Conservation (phyloP, 2,113 vertebrate species). For the Pycnonotus jocosus region DNA sequence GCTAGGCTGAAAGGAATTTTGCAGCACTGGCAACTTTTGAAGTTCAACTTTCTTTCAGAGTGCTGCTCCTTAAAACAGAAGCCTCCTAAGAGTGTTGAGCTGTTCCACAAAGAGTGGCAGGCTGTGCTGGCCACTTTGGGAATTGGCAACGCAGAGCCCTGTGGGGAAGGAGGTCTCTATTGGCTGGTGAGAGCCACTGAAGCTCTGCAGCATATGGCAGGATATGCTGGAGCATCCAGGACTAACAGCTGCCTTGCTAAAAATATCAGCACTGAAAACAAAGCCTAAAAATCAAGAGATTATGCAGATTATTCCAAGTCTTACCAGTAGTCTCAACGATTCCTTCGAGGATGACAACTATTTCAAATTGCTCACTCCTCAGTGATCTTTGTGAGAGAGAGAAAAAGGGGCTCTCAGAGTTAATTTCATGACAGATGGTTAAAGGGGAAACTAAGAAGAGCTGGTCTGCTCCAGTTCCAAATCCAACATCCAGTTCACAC, state of each 20-base stretch:
- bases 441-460: conserved; percentile 88
- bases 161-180: not conserved
- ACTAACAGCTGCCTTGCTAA: not conserved
- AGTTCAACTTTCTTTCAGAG: not conserved
- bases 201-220: not conserved
- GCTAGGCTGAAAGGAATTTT: not conserved
- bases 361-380: conserved; percentile 86
- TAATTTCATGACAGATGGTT: conserved; percentile 90
- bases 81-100: not conserved
- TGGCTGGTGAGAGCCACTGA: not conserved
- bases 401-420: conserved; percentile 86
- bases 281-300: not conserved
- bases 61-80: not conserved
- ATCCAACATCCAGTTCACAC: conserved; percentile 88
- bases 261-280: not conserved
- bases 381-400: conserved; percentile 85
- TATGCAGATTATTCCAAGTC: not conserved
- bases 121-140: not conserved
- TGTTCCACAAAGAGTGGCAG: not conserved
- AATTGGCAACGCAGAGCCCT: not conserved
- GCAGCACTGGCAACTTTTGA: not conserved
- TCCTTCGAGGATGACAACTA: conserved; percentile 89
- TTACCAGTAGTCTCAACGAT: conserved; percentile 90
- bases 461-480: conserved; percentile 88
- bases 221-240: not conserved